phyloP scores from a whole-genome alignment of 1,140 invertebrate species.

The Aphis craccivora region DNA sequence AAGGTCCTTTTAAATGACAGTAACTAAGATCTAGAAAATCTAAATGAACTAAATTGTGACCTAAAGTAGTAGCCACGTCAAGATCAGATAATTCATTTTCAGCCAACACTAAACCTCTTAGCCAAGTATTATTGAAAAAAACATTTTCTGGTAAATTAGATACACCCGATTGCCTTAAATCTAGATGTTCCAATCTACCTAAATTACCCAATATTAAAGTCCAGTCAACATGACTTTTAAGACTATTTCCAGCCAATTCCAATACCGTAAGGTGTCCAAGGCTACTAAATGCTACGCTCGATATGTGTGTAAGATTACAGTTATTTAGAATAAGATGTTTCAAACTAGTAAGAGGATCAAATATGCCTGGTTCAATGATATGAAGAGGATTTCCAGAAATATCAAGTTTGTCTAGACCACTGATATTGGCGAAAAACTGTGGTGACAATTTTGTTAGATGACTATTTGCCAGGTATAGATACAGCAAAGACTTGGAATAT shows the following conservation, averaged over 20 bases:
- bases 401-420: conserved; percentile 72
- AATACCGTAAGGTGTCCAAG: conserved; percentile 71
- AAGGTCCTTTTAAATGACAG: conserved; percentile 72
- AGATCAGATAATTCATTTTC: conserved; percentile 73
- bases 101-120: conserved; percentile 72
- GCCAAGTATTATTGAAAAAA: conserved; percentile 73
- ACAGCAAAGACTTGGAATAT: conserved; percentile 71
- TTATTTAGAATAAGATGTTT: conserved; percentile 73
- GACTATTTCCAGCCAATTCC: conserved; percentile 71
- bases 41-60: conserved; percentile 72
- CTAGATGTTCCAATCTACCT: conserved; percentile 70
- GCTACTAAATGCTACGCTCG: conserved; percentile 68
- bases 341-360: conserved; percentile 71
- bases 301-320: conserved; percentile 71
- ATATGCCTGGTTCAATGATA: conserved; percentile 68
- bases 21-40: conserved; percentile 75
- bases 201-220: conserved; percentile 69
- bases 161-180: conserved; percentile 71
- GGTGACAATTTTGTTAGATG: conserved; percentile 69
- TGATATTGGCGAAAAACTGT: conserved; percentile 74
- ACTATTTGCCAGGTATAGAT: conserved; percentile 74
- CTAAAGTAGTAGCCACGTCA: conserved; percentile 72
- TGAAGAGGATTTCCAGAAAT: conserved; percentile 74
- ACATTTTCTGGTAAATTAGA: conserved; percentile 72
- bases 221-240: conserved; percentile 69